These are phyloP conservation scores for Numenius phaeopus DNA, from an alignment of 2,797 vertebrate genomes.

Conservation along the genomic window DNA sequence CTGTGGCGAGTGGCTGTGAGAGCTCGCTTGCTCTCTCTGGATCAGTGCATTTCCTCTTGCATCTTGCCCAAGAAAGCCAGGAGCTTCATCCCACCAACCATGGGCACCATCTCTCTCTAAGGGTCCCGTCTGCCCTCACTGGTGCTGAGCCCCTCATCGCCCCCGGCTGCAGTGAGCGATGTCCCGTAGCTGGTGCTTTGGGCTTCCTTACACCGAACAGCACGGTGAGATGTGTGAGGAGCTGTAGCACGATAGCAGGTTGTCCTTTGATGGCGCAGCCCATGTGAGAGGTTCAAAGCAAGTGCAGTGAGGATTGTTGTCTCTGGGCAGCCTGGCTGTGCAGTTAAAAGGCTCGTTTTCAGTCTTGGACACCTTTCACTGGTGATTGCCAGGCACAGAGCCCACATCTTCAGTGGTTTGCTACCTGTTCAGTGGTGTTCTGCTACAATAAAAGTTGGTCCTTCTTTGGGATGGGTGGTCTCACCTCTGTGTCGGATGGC, in stretches of 20 bases:
- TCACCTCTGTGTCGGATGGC: rapidly evolving
- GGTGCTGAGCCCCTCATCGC: background rate
- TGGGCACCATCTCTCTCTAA: background rate
- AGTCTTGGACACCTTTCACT: background rate
- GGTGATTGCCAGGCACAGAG: background rate
- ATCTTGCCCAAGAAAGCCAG: background rate
- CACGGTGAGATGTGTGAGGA: rapidly evolving
- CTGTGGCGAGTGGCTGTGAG: background rate
- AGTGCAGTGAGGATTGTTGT: rapidly evolving
- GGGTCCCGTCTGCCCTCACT: background rate
- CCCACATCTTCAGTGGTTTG: background rate
- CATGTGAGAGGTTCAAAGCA: background rate
- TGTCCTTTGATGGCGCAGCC: background rate
- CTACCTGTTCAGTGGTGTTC: background rate
- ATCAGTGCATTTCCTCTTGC: background rate
- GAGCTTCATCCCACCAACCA: background rate
- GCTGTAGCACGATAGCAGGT: background rate
- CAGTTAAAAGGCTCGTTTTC: background rate
- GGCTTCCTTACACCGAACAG: background rate
- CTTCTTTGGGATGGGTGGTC: rapidly evolving
- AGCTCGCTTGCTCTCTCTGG: background rate
- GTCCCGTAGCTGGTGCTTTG: background rate
- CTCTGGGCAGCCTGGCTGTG: background rate
- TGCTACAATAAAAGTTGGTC: background rate
- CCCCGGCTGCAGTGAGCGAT: rapidly evolving